Evolutionary conservation across 1,140 invertebrate species (phyloP).

Genomic region (Chrysoperla carnea): DNA sequence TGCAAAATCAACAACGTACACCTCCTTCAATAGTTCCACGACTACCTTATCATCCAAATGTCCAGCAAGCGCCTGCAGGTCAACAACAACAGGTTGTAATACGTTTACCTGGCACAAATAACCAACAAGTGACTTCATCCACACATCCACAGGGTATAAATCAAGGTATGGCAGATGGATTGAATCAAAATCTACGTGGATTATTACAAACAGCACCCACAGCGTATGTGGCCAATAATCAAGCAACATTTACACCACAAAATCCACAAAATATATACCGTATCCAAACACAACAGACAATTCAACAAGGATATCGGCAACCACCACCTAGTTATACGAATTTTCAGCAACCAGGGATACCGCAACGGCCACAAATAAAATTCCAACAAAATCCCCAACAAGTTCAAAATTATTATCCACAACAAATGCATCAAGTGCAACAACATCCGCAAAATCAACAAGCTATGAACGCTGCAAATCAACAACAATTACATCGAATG

Average conservation of each 20-base stretch:
- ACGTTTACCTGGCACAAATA: neutral
- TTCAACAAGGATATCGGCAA: neutral
- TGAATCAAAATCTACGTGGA: conserved; percentile 9
- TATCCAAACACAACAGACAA: neutral
- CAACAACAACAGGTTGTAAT: conserved; percentile 1
- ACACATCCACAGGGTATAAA: conserved; percentile 22
- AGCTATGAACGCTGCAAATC: neutral
- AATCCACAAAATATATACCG: neutral
- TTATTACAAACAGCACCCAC: conserved; percentile 14
- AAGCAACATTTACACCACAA: neutral
- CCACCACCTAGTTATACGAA: neutral
- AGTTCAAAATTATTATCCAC: neutral
- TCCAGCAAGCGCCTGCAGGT: conserved; percentile 4
- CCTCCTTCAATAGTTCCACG: conserved; percentile 10
- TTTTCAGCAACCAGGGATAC: neutral
- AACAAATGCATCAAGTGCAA: neutral
- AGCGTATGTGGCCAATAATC: neutral
- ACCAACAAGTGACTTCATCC: conserved; percentile 18
- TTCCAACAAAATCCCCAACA: neutral
- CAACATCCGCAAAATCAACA: conserved; percentile 5
- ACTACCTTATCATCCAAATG: conserved; percentile 13
- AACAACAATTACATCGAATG: conserved; percentile 1
- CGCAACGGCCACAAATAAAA: neutral
- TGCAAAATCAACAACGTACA: conserved; percentile 17
- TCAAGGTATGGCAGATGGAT: conserved; percentile 6